Base-by-base conservation (phyloP, 1,140 invertebrate genomes). In the Diorhabda sublineata region DNA sequence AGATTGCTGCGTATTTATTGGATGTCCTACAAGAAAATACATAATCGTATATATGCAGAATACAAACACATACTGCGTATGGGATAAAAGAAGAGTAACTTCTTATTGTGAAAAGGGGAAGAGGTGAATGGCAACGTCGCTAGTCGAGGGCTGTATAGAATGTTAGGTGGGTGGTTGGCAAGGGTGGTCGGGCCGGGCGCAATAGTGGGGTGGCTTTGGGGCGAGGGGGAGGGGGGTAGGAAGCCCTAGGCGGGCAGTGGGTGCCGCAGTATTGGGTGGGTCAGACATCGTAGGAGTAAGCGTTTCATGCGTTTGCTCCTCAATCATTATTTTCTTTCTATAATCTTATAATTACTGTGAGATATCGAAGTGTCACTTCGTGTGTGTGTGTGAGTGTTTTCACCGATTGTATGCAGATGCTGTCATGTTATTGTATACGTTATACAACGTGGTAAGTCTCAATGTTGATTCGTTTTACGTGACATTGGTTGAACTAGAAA, bases 221-320 rank as follows among this genome's bases (percentile, higher is more conserved):
- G 71, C 71, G 74, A 73, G 76, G 68, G 72, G 71, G 73, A 74
- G 74, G 64, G 69, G 74, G 74, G 74, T 78, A 71, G 72, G 73
- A 71, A 75, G 74, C 77, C 79, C 79, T 77, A 72, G 77, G 78
- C 75, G 79, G 79, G 79, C 78, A 78, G 76, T 73, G 79, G 80
- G 80, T 79, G 80, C 76, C 75, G 76, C 78, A 78, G 77, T 76
- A 76, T 78, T 79, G 80, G 80, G 80, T 81, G 80, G 80, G 80
- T 81, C 80, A 81, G 80, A 80, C 79, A 76, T 75, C 75, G 75
- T 70, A 76, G 66, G 67, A 72, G 71, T 62, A 68, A 67, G 64
- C 71, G 69, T 72, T 62, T 65, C 75, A 76, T 74, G 71, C 75
- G 71, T 73, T 70, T 64, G 72, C 65, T 71, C 67, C 63, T 47